Evolutionary conservation across 2,888 invertebrate species (phyloP).

Genomic region (Lagria hirta): DNA sequence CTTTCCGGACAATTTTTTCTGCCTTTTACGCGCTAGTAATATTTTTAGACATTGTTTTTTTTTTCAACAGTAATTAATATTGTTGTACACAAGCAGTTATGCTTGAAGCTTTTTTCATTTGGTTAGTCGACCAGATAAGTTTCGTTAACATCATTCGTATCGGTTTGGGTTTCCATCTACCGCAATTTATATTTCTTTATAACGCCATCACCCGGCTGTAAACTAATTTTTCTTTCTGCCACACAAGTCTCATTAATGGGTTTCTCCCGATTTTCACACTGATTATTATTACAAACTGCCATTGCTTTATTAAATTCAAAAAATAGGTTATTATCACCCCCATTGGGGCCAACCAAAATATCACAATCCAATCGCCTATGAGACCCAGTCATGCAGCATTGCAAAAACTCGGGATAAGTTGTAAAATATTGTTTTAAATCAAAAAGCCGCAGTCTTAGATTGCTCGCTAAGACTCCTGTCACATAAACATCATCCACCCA

Average conservation of each 20-base stretch:
- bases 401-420: conserved; percentile 69
- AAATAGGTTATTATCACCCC: conserved; percentile 71
- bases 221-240: conserved; percentile 48
- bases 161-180: no score
- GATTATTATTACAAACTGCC: conserved; percentile 60
- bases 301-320: conserved; percentile 65
- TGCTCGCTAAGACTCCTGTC: conserved; percentile 73
- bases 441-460: conserved; percentile 59
- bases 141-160: no score
- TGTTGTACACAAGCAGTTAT: no score
- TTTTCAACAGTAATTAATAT: no score
- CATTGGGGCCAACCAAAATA: conserved; percentile 74
- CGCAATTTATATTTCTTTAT: conserved; percentile 40
- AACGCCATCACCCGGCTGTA: conserved; percentile 42
- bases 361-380: conserved; percentile 63
- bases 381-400: conserved; percentile 72
- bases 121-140: no score
- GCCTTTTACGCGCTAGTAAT: no score
- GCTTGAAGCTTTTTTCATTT: no score
- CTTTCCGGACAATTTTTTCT: no score
- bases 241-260: conserved; percentile 64
- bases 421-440: conserved; percentile 67
- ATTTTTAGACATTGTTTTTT: no score
- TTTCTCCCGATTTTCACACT: conserved; percentile 57
- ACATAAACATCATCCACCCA: conserved; percentile 92